Evolutionary conservation across 2,888 invertebrate species (phyloP).

Genomic region (Aleiodes alternator): DNA sequence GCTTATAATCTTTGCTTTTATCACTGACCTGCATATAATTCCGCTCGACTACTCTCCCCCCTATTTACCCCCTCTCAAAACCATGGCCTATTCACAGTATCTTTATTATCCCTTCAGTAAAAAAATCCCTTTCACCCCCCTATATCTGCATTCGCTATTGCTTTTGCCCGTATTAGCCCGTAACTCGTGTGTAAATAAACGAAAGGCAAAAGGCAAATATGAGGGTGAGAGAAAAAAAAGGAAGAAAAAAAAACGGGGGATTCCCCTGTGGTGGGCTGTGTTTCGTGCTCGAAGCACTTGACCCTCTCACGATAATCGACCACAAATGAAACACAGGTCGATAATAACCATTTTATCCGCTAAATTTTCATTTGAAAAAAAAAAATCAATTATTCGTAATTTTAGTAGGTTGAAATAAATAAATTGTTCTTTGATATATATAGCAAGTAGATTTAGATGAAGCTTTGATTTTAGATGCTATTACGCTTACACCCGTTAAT

Average conservation of each 20-base stretch:
- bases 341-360: background rate
- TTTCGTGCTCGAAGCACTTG: slow-evolving; percentile 52
- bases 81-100: background rate
- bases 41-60: slow-evolving; percentile 43
- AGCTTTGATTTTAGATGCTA: slow-evolving; percentile 23
- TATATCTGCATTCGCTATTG: slow-evolving; percentile 19
- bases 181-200: slow-evolving; percentile 44
- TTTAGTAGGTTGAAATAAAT: background rate
- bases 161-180: slow-evolving; percentile 38
- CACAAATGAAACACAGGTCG: slow-evolving; percentile 15
- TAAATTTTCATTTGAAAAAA: background rate
- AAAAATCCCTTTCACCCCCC: slow-evolving; percentile 30
- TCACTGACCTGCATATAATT: slow-evolving; percentile 55
- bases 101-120: slow-evolving; percentile 6
- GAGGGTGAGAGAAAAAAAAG: slow-evolving; percentile 19
- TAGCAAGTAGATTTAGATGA: slow-evolving; percentile 3
- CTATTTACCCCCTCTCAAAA: slow-evolving; percentile 20
- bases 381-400: slow-evolving; percentile 5
- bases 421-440: background rate
- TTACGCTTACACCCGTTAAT: slow-evolving; percentile 23
- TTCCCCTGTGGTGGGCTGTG: slow-evolving; percentile 34
- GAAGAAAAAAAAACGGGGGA: slow-evolving; percentile 14
- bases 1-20: slow-evolving; percentile 45
- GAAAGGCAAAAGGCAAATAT: slow-evolving; percentile 8
- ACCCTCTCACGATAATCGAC: slow-evolving; percentile 40